Evolutionary conservation across 2,113 vertebrate genomes (phyloP).

Genomic region (Cyrtonyx montezumae): DNA sequence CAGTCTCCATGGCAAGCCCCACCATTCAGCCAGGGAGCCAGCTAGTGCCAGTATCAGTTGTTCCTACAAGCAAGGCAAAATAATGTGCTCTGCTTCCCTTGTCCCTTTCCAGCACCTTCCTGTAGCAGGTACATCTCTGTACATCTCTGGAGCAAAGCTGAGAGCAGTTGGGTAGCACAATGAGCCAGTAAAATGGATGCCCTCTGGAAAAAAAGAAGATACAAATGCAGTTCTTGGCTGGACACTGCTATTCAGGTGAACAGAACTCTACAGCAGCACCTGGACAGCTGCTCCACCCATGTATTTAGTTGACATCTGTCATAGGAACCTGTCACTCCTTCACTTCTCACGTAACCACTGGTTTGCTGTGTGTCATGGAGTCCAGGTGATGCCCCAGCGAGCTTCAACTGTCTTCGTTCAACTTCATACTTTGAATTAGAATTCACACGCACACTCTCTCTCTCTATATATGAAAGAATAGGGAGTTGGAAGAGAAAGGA

Average conservation of each 20-base stretch:
- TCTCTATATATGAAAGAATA: background rate
- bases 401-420: background rate
- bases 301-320: background rate
- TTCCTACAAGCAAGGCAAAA: too few relatives aligned
- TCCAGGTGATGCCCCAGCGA: background rate
- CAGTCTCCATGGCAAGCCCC: too few relatives aligned
- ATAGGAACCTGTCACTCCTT: background rate
- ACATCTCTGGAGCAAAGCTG: accelerated
- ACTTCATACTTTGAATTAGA: slow-evolving; percentile 23
- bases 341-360: background rate
- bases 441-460: background rate
- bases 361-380: background rate
- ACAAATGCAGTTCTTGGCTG: background rate
- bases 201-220: background rate
- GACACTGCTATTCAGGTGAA: background rate
- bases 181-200: background rate
- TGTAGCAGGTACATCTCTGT: too few relatives aligned
- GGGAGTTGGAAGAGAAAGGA: background rate
- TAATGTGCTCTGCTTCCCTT: background rate
- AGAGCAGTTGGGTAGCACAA: background rate
- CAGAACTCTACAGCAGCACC: background rate
- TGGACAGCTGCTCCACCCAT: background rate
- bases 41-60: too few relatives aligned
- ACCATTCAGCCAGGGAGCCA: too few relatives aligned
- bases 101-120: background rate